Percentiles rank a stretch among this genome's conserved stretches.
These are phyloP conservation scores for Neomicropteryx cornuta DNA, from an alignment of 1,140 invertebrate species.

Conservation along the genomic window DNA sequence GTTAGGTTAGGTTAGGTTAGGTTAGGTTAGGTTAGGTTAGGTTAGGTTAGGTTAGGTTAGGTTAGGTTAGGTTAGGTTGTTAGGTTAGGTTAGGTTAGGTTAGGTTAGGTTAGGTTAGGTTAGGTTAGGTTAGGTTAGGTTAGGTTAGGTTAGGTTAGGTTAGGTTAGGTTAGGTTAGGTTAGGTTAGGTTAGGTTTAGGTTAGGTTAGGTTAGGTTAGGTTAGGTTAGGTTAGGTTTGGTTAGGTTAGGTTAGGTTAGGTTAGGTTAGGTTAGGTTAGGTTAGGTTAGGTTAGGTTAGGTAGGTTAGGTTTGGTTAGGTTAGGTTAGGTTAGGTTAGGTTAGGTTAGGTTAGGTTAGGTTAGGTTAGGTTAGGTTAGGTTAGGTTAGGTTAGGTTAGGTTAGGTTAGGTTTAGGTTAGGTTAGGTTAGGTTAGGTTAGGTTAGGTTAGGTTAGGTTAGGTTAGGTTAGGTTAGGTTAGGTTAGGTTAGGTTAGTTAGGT, in stretches of 20 bases:
- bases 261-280: constrained; percentile 13
- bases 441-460: constrained; percentile 17
- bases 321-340: constrained; percentile 20
- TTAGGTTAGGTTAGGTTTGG: constrained; percentile 25
- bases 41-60: constrained; percentile 18
- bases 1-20: constrained; percentile 14
- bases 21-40: constrained; percentile 13
- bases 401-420: constrained; percentile 13
- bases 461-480: constrained; percentile 17
- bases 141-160: constrained; percentile 13
- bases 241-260: constrained; percentile 11
- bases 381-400: constrained; percentile 16
- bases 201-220: constrained; percentile 22
- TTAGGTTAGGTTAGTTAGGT: constrained; percentile 18
- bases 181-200: constrained; percentile 14
- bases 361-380: constrained; percentile 17
- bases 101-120: constrained; percentile 14
- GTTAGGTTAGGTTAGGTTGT: constrained; percentile 11
- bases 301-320: constrained; percentile 19
- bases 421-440: constrained; percentile 11
- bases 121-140: constrained; percentile 9
- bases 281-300: constrained; percentile 14
- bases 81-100: constrained; percentile 12
- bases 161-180: constrained; percentile 14
- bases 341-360: constrained; percentile 18